phyloP scores from a whole-genome alignment of 2,888 invertebrate species.

The Syritta pipiens region DNA sequence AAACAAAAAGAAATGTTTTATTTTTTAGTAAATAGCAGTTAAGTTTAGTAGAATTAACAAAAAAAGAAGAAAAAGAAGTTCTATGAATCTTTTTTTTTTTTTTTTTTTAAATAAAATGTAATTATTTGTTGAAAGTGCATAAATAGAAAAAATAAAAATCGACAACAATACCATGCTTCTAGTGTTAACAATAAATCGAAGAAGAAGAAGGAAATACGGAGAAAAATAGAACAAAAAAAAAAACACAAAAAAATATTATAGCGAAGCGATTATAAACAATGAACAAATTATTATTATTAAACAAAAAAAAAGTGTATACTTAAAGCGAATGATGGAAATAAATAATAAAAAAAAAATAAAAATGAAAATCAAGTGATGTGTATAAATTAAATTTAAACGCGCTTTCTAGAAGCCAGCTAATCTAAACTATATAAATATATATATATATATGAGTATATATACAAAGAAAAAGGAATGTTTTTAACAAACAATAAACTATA shows the following conservation, averaged over 20 bases:
- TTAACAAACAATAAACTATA: conserved; percentile 60
- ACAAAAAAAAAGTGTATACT: conserved; percentile 38
- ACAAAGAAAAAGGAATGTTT: conserved; percentile 53
- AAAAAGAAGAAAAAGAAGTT: conserved; percentile 42
- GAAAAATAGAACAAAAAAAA: background rate
- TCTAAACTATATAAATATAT: conserved; percentile 58
- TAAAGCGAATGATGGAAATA: conserved; percentile 48
- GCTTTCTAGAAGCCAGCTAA: conserved; percentile 68
- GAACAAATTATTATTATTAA: conserved; percentile 69
- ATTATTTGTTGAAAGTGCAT: conserved; percentile 65
- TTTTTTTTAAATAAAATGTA: conserved; percentile 17
- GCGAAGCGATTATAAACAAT: conserved; percentile 57
- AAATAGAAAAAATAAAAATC: conserved; percentile 30
- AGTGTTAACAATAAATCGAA: conserved; percentile 50
- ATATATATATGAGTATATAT: conserved; percentile 53
- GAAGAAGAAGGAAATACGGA: conserved; percentile 1
- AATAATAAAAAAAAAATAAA: conserved; percentile 30
- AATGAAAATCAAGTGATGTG: conserved; percentile 65
- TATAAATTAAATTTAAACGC: conserved; percentile 65
- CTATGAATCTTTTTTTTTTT: conserved; percentile 50
- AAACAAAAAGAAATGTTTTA: conserved; percentile 49
- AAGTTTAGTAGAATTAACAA: conserved; percentile 61
- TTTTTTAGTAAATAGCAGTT: conserved; percentile 66
- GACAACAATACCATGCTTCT: conserved; percentile 50
- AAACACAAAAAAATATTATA: conserved; percentile 22